phyloP scores from a whole-genome alignment of 2,888 invertebrate genomes.

The Apamea sordens region DNA sequence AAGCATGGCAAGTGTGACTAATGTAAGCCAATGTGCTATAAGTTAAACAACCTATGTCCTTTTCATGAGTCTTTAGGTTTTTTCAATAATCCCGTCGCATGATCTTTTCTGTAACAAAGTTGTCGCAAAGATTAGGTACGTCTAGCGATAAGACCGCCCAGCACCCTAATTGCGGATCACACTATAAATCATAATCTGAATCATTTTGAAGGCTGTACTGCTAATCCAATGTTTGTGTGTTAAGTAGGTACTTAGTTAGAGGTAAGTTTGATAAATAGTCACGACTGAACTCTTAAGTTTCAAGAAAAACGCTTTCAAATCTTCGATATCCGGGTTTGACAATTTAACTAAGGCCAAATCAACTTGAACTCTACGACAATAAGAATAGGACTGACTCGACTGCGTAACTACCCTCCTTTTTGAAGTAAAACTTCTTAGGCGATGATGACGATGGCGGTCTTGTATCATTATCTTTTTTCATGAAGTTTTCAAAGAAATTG shows the following conservation, averaged over 20 bases:
- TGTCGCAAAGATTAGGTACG: slow-evolving; percentile 11
- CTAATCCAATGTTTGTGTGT: not conserved
- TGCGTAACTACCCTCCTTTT: not conserved
- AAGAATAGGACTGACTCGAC: not conserved
- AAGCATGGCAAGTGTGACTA: slow-evolving; percentile 55
- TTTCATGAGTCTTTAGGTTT: slow-evolving; percentile 8
- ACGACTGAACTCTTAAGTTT: slow-evolving; percentile 3
- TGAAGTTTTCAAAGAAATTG: not conserved
- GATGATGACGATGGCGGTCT: not conserved
- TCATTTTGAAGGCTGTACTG: not conserved
- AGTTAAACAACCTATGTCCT: slow-evolving; percentile 32
- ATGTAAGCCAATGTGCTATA: slow-evolving; percentile 43
- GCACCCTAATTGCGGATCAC: not conserved
- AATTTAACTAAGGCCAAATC: not conserved
- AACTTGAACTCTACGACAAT: not conserved
- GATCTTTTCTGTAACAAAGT: not conserved
- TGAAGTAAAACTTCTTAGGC: not conserved
- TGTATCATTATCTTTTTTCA: not conserved
- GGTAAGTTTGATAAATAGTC: slow-evolving; percentile 9
- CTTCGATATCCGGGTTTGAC: slow-evolving; percentile 13
- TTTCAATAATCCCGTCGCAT: slow-evolving; percentile 7
- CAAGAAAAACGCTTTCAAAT: slow-evolving; percentile 19
- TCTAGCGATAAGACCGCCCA: not conserved
- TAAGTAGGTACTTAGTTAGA: not conserved
- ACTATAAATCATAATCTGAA: not conserved